These are phyloP conservation scores for Caracal caracal DNA, from an alignment of 2,113 vertebrate species.

Conservation along the genomic window DNA sequence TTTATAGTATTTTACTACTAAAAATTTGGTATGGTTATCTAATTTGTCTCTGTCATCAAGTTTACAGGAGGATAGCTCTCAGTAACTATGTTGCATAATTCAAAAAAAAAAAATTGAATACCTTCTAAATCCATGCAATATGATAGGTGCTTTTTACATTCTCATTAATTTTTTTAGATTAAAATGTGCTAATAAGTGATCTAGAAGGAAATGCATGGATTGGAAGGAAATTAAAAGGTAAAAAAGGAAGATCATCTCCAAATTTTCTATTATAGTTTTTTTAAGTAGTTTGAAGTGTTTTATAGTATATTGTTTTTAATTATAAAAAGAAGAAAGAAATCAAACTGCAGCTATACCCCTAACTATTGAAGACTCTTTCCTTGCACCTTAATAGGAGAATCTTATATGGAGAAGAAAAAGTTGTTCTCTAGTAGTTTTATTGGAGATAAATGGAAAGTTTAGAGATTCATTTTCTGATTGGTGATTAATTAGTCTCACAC, in stretches of 20 bases:
- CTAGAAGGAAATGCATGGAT: neutral
- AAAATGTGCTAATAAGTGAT: neutral
- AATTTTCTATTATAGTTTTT: neutral
- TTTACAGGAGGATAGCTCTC: neutral
- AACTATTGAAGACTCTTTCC: neutral
- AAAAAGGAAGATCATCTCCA: neutral
- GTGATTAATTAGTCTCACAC: neutral
- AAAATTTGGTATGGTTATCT: neutral
- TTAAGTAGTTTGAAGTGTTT: neutral
- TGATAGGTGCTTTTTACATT: neutral
- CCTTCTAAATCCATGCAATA: neutral
- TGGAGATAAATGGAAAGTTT: neutral
- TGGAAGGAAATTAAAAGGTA: neutral
- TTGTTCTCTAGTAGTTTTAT: neutral
- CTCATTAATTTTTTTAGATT: neutral
- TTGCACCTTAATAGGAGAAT: neutral
- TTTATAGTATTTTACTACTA: neutral
- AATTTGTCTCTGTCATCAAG: neutral
- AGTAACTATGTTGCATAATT: neutral
- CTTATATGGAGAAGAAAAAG: neutral
- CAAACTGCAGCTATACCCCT: neutral
- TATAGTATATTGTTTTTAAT: neutral
- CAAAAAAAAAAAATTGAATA: neutral
- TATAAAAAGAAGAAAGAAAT: neutral
- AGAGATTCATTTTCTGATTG: neutral